phyloP scores from a whole-genome alignment of 1,140 invertebrate genomes.

The Meloidogyne exigua region DNA sequence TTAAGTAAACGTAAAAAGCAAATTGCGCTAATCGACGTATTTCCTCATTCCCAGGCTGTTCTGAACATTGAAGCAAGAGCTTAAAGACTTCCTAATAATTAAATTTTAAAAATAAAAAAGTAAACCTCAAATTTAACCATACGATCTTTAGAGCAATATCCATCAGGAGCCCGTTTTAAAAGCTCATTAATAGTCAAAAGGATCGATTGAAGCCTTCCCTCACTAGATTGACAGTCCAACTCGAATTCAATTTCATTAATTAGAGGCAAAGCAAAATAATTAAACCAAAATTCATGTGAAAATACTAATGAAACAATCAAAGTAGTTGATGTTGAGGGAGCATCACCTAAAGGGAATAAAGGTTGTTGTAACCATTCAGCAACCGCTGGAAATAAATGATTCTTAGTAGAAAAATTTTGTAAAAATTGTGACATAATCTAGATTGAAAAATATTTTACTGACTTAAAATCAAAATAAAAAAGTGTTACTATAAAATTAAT shows the following conservation, averaged over 20 bases:
- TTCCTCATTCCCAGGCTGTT: not conserved
- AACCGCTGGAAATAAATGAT: not conserved
- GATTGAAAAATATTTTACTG: not conserved
- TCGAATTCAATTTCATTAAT: slow-evolving; percentile 2
- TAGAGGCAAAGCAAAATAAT: not conserved
- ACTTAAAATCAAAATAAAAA: not conserved
- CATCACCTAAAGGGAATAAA: not conserved
- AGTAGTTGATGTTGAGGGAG: not conserved
- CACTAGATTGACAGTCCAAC: not conserved
- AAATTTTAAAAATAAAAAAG: slow-evolving; percentile 7
- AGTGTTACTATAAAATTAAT: too few relatives aligned
- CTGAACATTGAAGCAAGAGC: slow-evolving; percentile 15
- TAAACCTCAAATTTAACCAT: not conserved
- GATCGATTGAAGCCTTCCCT: not conserved
- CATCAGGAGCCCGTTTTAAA: not conserved
- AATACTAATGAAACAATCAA: not conserved
- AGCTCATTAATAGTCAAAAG: slow-evolving; percentile 5
- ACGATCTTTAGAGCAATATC: not conserved
- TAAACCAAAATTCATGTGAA: slow-evolving; percentile 18
- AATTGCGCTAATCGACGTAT: slow-evolving; percentile 17
- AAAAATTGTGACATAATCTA: not conserved
- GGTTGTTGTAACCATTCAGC: not conserved
- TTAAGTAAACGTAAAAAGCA: slow-evolving; percentile 16
- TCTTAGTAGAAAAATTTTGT: not conserved
- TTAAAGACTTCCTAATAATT: slow-evolving; percentile 30